Base-by-base conservation (phyloP, 2,113 vertebrate species). In the Larimichthys polyactis region DNA sequence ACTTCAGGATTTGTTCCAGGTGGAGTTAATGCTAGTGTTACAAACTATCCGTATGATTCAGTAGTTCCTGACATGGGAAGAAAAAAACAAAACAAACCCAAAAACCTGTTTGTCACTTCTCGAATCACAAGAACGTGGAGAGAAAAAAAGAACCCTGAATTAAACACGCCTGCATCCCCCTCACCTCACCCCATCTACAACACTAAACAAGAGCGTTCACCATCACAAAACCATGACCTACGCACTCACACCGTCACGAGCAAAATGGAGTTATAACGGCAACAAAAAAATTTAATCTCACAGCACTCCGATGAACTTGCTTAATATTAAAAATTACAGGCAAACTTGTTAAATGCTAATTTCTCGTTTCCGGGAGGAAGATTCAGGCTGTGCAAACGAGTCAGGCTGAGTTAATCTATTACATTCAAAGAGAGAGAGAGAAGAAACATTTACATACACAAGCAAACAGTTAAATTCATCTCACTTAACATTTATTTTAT, bases 341-440 rank as follows among this genome's bases (percentile, higher is more conserved):
- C 48, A 68, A 63, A 36, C 36, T 36, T 36, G 6, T 60, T 52
- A 77, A 22, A 79, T 32, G 29, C 49, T 73, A 29, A 49, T 24
- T 24, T 82, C 54, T 60, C 9, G 27, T 62, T 76, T 27, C 60
- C 68, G 52, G 63, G 46, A 71, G 62, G 63, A 76, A 62, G 58
- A 54, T 65, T 84, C 67, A 12, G 66, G 27, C 46, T 71, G 70
- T 87, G 68, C 64, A 79, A 81, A 64, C 20, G 60, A 43, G 20
- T 83, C 52, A 78, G 75, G 57, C 59, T 57, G 74, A 58, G 15
- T 81, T 64, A 67, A 52, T 57, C 55, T 36, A 46, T 70, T 77
- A 79, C 78, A 82, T 82, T 84, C 71, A 82, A 36, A 75, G 36
- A 51, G 58, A n/a, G n/a, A n/a, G n/a, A 78, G 36, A 62, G 29